Percentiles rank a stretch among this genome's conserved stretches.
These are phyloP conservation scores for Camponotus vicinus DNA, from an alignment of 1,140 invertebrate genomes.

Conservation along the genomic window DNA sequence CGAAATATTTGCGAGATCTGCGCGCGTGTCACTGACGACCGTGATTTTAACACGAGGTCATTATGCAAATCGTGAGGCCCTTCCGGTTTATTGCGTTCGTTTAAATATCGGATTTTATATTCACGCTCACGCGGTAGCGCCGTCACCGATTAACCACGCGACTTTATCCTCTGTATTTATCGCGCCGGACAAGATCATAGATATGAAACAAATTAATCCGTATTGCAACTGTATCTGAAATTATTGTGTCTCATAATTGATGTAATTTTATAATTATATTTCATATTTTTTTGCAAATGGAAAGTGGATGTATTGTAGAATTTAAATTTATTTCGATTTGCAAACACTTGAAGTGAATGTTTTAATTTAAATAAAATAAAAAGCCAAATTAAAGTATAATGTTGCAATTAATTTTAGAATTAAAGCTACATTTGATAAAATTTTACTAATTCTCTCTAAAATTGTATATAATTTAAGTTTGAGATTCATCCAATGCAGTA, in stretches of 20 bases:
- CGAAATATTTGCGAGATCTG: slow-evolving; percentile 67
- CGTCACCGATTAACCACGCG: background rate
- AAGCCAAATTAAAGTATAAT: background rate
- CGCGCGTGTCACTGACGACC: slow-evolving; percentile 47
- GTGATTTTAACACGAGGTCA: slow-evolving; percentile 70
- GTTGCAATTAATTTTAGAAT: background rate
- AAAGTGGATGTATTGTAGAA: background rate
- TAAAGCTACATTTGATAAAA: background rate
- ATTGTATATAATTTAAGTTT: background rate
- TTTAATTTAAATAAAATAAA: background rate
- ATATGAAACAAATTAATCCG: background rate
- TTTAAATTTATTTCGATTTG: background rate
- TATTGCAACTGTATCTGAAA: background rate
- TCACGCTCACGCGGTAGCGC: background rate
- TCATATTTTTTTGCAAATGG: background rate
- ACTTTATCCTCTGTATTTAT: slow-evolving; percentile 29
- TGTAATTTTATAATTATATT: slow-evolving; percentile 12
- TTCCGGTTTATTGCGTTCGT: slow-evolving; percentile 56
- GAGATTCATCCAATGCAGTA: background rate
- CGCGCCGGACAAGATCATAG: background rate
- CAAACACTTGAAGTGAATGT: background rate
- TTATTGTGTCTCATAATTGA: background rate
- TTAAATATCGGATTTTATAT: slow-evolving; percentile 46
- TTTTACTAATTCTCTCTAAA: background rate
- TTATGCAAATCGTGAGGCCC: slow-evolving; percentile 64